Evolutionary conservation across 2,888 invertebrate species (phyloP).

Genomic region (Plebejus melissa): DNA sequence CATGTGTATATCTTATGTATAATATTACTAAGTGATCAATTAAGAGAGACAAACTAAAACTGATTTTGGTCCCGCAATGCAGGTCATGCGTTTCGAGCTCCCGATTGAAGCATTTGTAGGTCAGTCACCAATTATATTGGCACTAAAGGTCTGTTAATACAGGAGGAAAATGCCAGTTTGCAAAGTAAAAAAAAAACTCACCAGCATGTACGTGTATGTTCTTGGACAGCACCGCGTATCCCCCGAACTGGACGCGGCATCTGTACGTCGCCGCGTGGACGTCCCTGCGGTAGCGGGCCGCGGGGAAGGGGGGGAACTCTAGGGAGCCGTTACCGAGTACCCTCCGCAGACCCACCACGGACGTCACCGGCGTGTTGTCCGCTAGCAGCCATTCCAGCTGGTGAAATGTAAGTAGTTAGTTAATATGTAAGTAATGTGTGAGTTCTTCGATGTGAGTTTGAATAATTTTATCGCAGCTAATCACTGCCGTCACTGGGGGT

Average conservation of each 20-base stretch:
- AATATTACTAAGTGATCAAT: too few relatives aligned
- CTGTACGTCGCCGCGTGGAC: constrained; percentile 92
- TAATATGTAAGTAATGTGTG: neutral
- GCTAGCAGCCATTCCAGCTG: constrained; percentile 88
- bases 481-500: too few relatives aligned
- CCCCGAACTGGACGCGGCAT: constrained; percentile 70
- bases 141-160: too few relatives aligned
- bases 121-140: too few relatives aligned
- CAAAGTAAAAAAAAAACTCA: constrained; percentile 60
- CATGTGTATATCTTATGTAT: too few relatives aligned
- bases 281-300: constrained; percentile 88
- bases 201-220: constrained; percentile 94
- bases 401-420: constrained; percentile 34
- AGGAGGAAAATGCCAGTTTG: too few relatives aligned
- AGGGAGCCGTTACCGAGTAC: constrained; percentile 91
- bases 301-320: constrained; percentile 90
- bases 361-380: constrained; percentile 83
- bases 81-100: too few relatives aligned
- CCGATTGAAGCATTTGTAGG: too few relatives aligned
- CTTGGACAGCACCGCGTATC: constrained; percentile 86
- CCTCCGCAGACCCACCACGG: constrained; percentile 85
- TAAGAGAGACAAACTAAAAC: too few relatives aligned
- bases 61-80: too few relatives aligned
- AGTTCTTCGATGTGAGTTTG: neutral
- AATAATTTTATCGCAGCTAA: too few relatives aligned